Evolutionary conservation across 2,797 vertebrate species (phyloP).

Genomic region (Triplophysa yarkandensis): DNA sequence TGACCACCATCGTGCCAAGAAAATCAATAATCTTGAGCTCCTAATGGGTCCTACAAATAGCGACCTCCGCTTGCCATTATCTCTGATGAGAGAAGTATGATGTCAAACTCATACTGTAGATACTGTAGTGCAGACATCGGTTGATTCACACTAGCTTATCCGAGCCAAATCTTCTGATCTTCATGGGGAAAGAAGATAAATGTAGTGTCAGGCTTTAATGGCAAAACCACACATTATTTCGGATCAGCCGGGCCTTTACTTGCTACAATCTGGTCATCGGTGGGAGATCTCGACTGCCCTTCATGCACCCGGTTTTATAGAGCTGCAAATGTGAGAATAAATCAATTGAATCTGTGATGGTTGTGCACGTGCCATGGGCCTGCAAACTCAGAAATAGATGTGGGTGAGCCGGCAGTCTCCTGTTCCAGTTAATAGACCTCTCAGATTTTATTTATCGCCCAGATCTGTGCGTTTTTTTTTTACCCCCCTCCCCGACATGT

Average conservation of each 20-base stretch:
- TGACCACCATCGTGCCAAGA: neutral
- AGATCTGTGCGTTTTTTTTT: neutral
- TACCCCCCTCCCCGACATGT: neutral
- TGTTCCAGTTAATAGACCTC: slow-evolving; percentile 49
- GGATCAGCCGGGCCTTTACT: neutral
- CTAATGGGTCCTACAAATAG: neutral
- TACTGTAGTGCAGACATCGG: neutral
- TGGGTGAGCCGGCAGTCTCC: neutral
- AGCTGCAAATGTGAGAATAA: slow-evolving; percentile 1
- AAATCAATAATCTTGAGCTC: slow-evolving; percentile 35
- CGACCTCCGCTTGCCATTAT: slow-evolving; percentile 15
- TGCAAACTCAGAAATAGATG: slow-evolving; percentile 6
- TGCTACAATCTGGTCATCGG: neutral
- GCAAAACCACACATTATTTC: neutral
- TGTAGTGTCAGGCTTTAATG: neutral
- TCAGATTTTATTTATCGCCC: slow-evolving; percentile 49
- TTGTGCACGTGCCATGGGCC: neutral
- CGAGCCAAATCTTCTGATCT: neutral
- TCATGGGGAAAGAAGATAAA: neutral
- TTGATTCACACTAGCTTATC: slow-evolving; percentile 3
- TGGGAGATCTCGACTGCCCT: neutral
- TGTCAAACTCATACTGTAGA: neutral
- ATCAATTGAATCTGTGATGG: slow-evolving; percentile 40
- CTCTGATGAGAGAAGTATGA: neutral
- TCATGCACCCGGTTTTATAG: slow-evolving; percentile 16